Conservation (phyloP, 92 coral and sea anemone species). For the Zoanthus sansibaricus region DNA sequence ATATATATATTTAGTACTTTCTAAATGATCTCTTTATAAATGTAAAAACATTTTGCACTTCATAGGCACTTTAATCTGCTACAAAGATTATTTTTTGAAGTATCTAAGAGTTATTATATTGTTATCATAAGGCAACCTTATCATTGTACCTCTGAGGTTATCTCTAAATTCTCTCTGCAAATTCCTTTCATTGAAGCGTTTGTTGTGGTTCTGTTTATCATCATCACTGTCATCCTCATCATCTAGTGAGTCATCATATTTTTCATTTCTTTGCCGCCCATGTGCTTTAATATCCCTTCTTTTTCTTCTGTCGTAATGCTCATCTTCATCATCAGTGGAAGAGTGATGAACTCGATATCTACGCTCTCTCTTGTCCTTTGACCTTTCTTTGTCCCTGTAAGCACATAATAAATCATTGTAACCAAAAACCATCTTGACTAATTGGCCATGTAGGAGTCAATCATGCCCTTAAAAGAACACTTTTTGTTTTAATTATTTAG, state of each 20-base stretch:
- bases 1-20: too few species aligned
- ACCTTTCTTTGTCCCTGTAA: slow-evolving; percentile 25
- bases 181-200: slow-evolving; percentile 36
- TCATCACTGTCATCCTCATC: slow-evolving; percentile 4
- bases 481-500: too few species aligned
- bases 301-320: not conserved
- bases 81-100: too few species aligned
- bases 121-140: not conserved
- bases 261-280: slow-evolving; percentile 15
- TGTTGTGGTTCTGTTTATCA: slow-evolving; percentile 22
- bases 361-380: slow-evolving; percentile 34
- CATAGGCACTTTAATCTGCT: not conserved
- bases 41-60: too few species aligned
- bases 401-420: not conserved
- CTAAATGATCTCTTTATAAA: too few species aligned
- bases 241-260: slow-evolving; percentile 1
- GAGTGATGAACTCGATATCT: slow-evolving; percentile 32
- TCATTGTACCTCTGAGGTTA: slow-evolving; percentile 24
- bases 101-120: not conserved
- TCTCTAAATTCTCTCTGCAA: slow-evolving; percentile 39
- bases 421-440: not conserved
- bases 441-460: not conserved
- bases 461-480: too few species aligned
- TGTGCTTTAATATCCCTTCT: not conserved
- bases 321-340: slow-evolving; percentile 45